These are phyloP conservation scores for Drosophila nigricruria DNA, from an alignment of 2,888 invertebrate genomes.

Conservation along the genomic window DNA sequence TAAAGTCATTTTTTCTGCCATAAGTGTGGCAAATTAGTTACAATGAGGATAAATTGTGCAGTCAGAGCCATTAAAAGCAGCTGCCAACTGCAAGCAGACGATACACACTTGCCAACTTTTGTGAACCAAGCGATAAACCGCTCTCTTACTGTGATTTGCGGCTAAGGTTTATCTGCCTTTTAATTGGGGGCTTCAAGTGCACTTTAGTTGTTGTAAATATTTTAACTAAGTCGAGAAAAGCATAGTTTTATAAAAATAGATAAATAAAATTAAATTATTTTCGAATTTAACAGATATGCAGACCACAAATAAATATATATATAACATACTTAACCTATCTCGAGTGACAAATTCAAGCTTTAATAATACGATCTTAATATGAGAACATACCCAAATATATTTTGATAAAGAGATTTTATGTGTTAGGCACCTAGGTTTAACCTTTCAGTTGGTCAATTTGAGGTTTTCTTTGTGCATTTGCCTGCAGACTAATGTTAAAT, in stretches of 20 bases:
- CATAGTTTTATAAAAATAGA: background rate
- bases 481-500: slow-evolving; percentile 8
- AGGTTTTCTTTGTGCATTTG: slow-evolving; percentile 17
- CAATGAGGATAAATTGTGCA: slow-evolving; percentile 48
- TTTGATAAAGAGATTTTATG: background rate
- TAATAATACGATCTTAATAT: too few species aligned
- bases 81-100: slow-evolving; percentile 21
- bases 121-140: slow-evolving; percentile 21
- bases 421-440: too few species aligned
- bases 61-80: slow-evolving; percentile 23
- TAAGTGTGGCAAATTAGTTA: slow-evolving; percentile 65
- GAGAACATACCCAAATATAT: background rate
- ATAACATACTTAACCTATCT: too few species aligned
- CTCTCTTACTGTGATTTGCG: background rate
- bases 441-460: slow-evolving; percentile 19
- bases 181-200: too few species aligned
- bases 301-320: too few species aligned
- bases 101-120: slow-evolving; percentile 27
- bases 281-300: too few species aligned
- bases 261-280: background rate
- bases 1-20: slow-evolving; percentile 68
- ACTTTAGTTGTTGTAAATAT: background rate
- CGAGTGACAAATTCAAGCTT: background rate
- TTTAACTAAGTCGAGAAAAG: background rate
- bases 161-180: background rate